Evolutionary conservation across 2,888 invertebrate genomes (phyloP), one percentile per base, ranked within the genome.

Genomic region (Callinectes sapidus): DNA sequence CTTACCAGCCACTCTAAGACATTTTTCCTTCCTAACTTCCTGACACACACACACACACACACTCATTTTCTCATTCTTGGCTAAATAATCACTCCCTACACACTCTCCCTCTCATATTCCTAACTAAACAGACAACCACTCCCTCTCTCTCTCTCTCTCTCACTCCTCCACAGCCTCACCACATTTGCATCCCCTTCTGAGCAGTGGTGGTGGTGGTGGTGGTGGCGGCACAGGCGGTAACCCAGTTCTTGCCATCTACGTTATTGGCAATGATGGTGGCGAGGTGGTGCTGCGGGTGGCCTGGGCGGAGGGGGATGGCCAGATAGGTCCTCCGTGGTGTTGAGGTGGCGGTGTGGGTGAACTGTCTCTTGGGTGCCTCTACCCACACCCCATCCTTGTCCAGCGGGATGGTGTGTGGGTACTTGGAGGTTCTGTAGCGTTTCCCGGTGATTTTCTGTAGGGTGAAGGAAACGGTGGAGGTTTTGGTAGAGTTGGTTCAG

Each of bases 221-320:
- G 35, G 81, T 94, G 0, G 97, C 97, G 92, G 96, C 96, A 95
- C 98, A 98, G 28, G 97, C 97, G 95, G 97, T 98, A 32, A 98
- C 95, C 98, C 98, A 98, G 94, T 98, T 97, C 87, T 96, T 96
- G 42, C 96, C 96, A 89, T 97, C 97, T 23, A 97, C 96, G 95
- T 97, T 97, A 0, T 97, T 95, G 0, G 97, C 96, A 95, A 98
- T 97, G 1, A 98, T 96, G 0, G 97, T 97, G 10, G 97, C 96
- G 94, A 96, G 96, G 95, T 97, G 96, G 95, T 97, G 96, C 94
- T 96, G 96, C 6, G 77, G 88, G 85, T 93, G 90, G 85, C 89
- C 90, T 0, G 96, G 96, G 94, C 96, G 96, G 28, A 97, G 95
- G 91, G 97, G 96, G 95, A 97, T 96, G 97, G 97, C 97, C 87